A percentile compares a stretch with the other conserved stretches of the same genome.
phyloP scores from a whole-genome alignment of 1,140 invertebrate genomes.

The Eumeta japonica region DNA sequence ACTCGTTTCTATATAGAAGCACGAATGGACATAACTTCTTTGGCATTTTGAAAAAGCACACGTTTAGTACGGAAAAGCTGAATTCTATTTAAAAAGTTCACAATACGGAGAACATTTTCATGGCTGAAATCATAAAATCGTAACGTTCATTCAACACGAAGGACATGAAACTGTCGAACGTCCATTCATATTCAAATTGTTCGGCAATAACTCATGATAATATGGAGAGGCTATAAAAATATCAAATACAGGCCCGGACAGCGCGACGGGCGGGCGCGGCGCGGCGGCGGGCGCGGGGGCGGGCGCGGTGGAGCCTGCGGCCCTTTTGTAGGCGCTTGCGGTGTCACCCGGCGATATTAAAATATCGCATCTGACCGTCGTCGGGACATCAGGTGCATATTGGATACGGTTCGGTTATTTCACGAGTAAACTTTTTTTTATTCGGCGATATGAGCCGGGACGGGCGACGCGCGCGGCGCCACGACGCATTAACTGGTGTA shows the following conservation, averaged over 20 bases:
- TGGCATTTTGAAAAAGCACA: too few species aligned
- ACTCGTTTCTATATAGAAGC: too few species aligned
- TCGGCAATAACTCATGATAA: slow-evolving; percentile 46
- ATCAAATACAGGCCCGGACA: slow-evolving; percentile 36
- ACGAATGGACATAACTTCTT: too few species aligned
- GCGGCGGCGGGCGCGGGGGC: slow-evolving; percentile 11
- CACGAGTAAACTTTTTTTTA: too few species aligned
- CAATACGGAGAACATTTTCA: not conserved
- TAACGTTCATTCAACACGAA: too few species aligned
- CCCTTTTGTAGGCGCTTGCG: slow-evolving; percentile 11
- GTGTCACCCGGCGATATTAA: slow-evolving; percentile 28
- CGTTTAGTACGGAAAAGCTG: too few species aligned
- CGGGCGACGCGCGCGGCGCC: too few species aligned
- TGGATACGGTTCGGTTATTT: too few species aligned
- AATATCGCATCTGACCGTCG: slow-evolving; percentile 25
- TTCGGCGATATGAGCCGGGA: too few species aligned
- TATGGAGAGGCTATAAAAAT: slow-evolving; percentile 47
- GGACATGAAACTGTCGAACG: slow-evolving; percentile 38
- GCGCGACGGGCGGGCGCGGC: slow-evolving; percentile 11
- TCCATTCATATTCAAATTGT: slow-evolving; percentile 48
- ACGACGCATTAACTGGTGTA: too few species aligned
- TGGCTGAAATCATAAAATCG: not conserved
- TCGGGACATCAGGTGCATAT: slow-evolving; percentile 15
- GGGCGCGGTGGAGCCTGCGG: slow-evolving; percentile 13
- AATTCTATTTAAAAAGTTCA: too few species aligned